Percentiles rank a stretch among this genome's conserved stretches.
These are phyloP conservation scores for Diorhabda elongata DNA, from an alignment of 1,140 invertebrate species.

Conservation along the genomic window DNA sequence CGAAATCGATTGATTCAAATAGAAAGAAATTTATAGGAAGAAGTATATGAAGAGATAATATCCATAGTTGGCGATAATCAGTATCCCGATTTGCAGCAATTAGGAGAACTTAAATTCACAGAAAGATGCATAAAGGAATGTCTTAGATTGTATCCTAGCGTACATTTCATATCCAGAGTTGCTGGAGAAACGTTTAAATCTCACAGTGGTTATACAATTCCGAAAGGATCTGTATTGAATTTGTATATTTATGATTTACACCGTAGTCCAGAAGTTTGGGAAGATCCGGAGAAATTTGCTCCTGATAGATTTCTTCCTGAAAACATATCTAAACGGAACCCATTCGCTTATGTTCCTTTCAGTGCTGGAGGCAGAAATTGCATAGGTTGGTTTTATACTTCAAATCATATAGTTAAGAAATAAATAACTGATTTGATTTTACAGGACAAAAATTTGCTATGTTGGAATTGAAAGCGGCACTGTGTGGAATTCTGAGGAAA, in stretches of 20 bases:
- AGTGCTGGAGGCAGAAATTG: constrained; percentile 62
- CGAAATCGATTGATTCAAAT: no score
- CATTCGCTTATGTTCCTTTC: constrained; percentile 60
- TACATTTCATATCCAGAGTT: constrained; percentile 59
- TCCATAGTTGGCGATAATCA: constrained; percentile 30
- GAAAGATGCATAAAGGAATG: constrained; percentile 62
- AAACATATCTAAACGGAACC: constrained; percentile 48
- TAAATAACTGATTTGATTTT: background rate
- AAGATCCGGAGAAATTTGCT: constrained; percentile 61
- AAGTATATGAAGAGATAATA: constrained; percentile 17
- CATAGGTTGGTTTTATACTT: constrained; percentile 47
- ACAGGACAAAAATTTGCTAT: constrained; percentile 73
- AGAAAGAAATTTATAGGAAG: constrained; percentile 14
- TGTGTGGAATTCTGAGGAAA: constrained; percentile 63
- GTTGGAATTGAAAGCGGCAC: constrained; percentile 67
- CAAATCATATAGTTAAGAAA: background rate
- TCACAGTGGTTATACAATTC: constrained; percentile 28
- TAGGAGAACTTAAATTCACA: constrained; percentile 60
- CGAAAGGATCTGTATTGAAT: constrained; percentile 36
- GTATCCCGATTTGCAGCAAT: constrained; percentile 54
- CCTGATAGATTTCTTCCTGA: constrained; percentile 66
- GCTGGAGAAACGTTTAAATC: constrained; percentile 51
- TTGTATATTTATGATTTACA: constrained; percentile 53
- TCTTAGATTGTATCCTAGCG: constrained; percentile 61
- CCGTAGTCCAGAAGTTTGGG: constrained; percentile 50